Base-by-base conservation (phyloP, 1,140 invertebrate species). In the Thaumatotibia leucotreta region DNA sequence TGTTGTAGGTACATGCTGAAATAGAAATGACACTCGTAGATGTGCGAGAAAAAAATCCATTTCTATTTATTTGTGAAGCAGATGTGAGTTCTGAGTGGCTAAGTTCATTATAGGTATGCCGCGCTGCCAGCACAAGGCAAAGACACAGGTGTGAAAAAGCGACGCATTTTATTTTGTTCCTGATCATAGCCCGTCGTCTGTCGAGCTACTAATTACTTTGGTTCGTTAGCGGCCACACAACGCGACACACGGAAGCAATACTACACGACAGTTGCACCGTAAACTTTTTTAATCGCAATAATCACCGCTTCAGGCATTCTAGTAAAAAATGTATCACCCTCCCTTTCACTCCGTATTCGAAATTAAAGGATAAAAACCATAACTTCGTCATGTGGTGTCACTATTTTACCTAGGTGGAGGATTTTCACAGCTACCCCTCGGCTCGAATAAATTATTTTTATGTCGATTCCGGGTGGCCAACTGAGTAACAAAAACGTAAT, bases 381-480 rank as follows among this genome's bases (percentile, higher is more conserved):
- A 71, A 66, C 63, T 75, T 75, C 69, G 77, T 83, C 79, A 84
- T 80, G 74, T 83, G 77, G 77, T 82, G 72, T 77, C 65, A 73
- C 72, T 88, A 86, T 88, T 89, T 86, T 82, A 70, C 74, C 63
- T 62, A 71, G 74, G 77, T 45, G 75, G 83, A 80, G 82, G 77
- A 83, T 85, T 90, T 87, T 87, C 85, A 87, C 84, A 82, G 80
- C 79, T 80, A 84, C 83, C 84, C 82, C 80, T 82, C 80, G 70
- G 70, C 64, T 63, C 62, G 79, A 79, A 89, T 88, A 88, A 88
- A 84, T 90, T 88, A 88, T 77, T 69, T 84, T 84, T 80, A 86
- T 88, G 80, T 87, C 74, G 76, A 80, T 87, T 83, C 80, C 79
- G 88, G 88, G 88, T 88, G 88, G 88, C 75, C 86, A 74, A 65